A percentile compares a stretch with the other conserved stretches of the same genome.
These are phyloP conservation scores for Phalanger gymnotis DNA, from an alignment of 2,797 vertebrate species.

Conservation along the genomic window DNA sequence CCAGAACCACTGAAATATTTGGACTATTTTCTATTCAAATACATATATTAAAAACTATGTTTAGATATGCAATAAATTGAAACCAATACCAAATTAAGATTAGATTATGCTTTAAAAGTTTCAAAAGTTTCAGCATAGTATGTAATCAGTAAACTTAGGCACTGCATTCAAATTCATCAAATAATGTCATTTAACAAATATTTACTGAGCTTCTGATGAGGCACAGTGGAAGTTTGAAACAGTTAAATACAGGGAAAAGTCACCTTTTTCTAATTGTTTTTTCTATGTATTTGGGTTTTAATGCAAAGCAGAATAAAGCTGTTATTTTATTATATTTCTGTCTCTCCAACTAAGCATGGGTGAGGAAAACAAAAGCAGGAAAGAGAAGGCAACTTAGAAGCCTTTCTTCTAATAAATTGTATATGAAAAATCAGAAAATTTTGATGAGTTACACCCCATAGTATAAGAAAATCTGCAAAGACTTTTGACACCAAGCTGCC, in stretches of 20 bases:
- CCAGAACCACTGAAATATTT: not conserved
- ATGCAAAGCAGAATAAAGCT: not conserved
- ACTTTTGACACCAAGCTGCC: not conserved
- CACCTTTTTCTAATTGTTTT: not conserved
- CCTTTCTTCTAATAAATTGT: slow-evolving; percentile 3
- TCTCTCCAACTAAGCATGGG: not conserved
- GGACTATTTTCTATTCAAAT: not conserved
- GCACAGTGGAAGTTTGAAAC: slow-evolving; percentile 27
- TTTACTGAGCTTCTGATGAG: slow-evolving; percentile 5
- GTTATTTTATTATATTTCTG: slow-evolving; percentile 24
- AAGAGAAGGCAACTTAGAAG: slow-evolving; percentile 1
- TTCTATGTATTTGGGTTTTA: not conserved
- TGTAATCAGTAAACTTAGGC: not conserved
- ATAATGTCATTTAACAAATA: slow-evolving; percentile 25
- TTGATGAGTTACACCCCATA: not conserved
- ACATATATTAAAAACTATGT: not conserved
- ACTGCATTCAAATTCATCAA: slow-evolving; percentile 1
- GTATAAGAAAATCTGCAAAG: not conserved
- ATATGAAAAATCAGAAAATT: not conserved
- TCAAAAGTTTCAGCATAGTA: slow-evolving; percentile 1
- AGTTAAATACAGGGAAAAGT: not conserved
- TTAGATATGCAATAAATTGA: not conserved
- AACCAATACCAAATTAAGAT: not conserved
- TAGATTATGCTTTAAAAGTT: slow-evolving; percentile 31
- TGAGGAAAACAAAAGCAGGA: not conserved